Conservation (phyloP, 2,113 vertebrate genomes). For the Carollia perspicillata region DNA sequence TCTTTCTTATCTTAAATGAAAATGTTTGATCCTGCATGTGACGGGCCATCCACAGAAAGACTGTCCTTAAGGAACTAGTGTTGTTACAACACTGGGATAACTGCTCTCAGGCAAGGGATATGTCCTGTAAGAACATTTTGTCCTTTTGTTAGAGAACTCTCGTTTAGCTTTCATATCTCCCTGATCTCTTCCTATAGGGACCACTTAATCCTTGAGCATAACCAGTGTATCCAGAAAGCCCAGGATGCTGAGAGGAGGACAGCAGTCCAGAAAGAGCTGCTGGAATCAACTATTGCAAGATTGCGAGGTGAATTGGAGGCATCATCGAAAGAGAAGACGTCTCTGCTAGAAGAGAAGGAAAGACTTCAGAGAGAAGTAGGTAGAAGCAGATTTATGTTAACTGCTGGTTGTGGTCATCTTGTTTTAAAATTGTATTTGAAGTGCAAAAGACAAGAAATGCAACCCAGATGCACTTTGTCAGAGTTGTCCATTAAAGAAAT, state of each 20-base stretch:
- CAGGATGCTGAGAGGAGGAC: constrained; percentile 63
- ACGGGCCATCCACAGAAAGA: background rate
- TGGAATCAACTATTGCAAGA: constrained; percentile 75
- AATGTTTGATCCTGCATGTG: background rate
- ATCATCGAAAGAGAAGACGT: constrained; percentile 65
- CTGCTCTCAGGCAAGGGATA: background rate
- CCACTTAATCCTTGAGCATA: constrained; percentile 72
- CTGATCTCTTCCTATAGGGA: constrained; percentile 70
- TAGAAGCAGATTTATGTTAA: background rate
- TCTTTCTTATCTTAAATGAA: background rate
- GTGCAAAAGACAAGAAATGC: background rate
- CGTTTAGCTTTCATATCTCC: background rate
- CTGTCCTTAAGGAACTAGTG: background rate
- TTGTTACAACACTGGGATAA: background rate
- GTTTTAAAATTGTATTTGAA: background rate
- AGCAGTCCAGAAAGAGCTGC: constrained; percentile 72
- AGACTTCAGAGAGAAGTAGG: constrained; percentile 75
- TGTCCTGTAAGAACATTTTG: background rate
- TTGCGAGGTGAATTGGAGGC: constrained; percentile 75
- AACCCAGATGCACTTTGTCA: background rate
- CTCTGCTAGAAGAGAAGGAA: constrained; percentile 73
- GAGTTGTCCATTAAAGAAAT: background rate
- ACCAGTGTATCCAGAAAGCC: constrained; percentile 75
- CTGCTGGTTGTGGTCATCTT: background rate
- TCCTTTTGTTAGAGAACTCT: background rate